Base-by-base conservation (phyloP, 2,888 invertebrate species). In the Pristionchus fissidentatus region DNA sequence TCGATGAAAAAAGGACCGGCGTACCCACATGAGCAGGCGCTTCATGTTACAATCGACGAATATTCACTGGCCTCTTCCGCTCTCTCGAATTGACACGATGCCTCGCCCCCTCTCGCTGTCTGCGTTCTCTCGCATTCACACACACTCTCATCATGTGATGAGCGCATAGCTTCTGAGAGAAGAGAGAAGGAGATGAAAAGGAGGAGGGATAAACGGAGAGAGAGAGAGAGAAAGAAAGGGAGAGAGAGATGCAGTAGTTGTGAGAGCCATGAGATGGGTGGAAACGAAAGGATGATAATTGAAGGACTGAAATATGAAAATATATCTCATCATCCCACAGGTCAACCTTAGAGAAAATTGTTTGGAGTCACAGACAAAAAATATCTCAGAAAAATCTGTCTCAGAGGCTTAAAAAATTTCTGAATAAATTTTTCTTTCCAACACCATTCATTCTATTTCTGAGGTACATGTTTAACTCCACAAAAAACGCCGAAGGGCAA, bases 181-280 rank as follows among this genome's bases (percentile, higher is more conserved):
- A 70, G 70, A 77, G 52, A 15, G 79, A 57, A 22, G 29, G 35
- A 70, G 26, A 41, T 49, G 49, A 43, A 81, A 35, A 81, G 43
- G 66, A 29, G 52, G 41, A 49, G 29, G 62, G 60, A 49, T 29
- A 81, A n/a, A 73, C 8, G 32, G 73, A 73, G 79, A 83, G 41
- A 81, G 84, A 84, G 80, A 62, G 84, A 83, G 85, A 73, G 78
- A 5, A 22, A 43, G 57, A 78, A 41, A 77, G 62, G 55, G 43
- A 35, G 83, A 62, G 83, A 66, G 60, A 49, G 19, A 41, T 38
- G 19, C 70, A 83, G 70, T 70, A 70, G 70, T 70, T 70, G 70
- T 70, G 70, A 70, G 38, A 70, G 80, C 84, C 46, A 41, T 46
- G 66, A 82, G 66, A 62, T 43, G 43, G 57, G 26, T n/a, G 43